Evolutionary conservation across 2,797 vertebrate species (phyloP).

Genomic region (Onychomys torridus): DNA sequence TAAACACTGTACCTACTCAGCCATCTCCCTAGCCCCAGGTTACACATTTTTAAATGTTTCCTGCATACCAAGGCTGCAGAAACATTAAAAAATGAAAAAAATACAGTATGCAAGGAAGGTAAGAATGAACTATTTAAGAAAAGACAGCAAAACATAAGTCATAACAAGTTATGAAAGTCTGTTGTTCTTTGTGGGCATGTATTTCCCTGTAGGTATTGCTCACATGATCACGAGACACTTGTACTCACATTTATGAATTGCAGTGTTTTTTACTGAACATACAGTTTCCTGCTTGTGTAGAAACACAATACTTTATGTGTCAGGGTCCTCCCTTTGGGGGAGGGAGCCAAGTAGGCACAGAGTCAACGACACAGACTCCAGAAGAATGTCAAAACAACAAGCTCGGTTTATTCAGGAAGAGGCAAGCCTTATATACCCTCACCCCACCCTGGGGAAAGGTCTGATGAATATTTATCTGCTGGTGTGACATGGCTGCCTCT

Average conservation of each 20-base stretch:
- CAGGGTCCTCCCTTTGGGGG: too few relatives aligned
- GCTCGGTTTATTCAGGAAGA: too few relatives aligned
- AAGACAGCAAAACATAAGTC: background rate
- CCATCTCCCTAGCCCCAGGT: background rate
- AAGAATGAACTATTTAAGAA: background rate
- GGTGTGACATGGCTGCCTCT: too few relatives aligned
- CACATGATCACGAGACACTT: background rate
- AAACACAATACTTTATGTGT: background rate
- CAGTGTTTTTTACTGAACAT: background rate
- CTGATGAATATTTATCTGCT: too few relatives aligned
- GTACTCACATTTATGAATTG: background rate
- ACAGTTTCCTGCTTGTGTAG: background rate
- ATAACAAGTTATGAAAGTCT: background rate
- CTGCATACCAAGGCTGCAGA: background rate
- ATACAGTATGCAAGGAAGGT: background rate
- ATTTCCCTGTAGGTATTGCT: background rate
- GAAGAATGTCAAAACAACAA: too few relatives aligned
- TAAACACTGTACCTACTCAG: background rate
- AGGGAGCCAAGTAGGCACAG: too few relatives aligned
- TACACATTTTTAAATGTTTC: background rate
- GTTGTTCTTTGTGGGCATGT: background rate
- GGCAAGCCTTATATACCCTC: too few relatives aligned
- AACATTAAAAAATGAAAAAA: background rate
- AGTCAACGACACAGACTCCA: too few relatives aligned
- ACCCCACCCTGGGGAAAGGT: too few relatives aligned